phyloP scores from a whole-genome alignment of 2,797 vertebrate species.

The Melanotaenia boesemani region DNA sequence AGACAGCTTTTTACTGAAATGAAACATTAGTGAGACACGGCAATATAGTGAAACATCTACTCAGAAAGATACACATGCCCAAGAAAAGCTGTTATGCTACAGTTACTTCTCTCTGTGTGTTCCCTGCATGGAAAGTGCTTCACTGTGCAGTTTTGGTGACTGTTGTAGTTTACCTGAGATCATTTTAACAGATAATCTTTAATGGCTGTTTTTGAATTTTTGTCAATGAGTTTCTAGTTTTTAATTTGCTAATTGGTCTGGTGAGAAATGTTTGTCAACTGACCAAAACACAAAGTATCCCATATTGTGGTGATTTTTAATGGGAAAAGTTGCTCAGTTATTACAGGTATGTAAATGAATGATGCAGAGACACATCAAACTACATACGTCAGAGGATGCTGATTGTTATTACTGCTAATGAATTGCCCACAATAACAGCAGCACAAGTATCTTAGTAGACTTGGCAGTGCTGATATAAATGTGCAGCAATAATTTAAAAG shows the following conservation, averaged over 20 bases:
- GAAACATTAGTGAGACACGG: slow-evolving; percentile 31
- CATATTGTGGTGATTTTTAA: slow-evolving; percentile 16
- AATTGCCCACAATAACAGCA: not conserved
- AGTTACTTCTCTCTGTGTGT: not conserved
- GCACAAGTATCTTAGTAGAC: not conserved
- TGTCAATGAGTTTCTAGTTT: no score
- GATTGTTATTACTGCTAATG: slow-evolving; percentile 7
- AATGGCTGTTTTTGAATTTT: no score
- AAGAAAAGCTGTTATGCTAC: not conserved
- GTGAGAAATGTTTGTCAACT: slow-evolving; percentile 8
- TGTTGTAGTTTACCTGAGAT: slow-evolving; percentile 7
- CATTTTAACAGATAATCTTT: not conserved
- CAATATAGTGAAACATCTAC: slow-evolving; percentile 39
- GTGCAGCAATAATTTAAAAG: not conserved
- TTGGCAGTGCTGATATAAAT: not conserved
- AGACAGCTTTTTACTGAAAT: slow-evolving; percentile 62
- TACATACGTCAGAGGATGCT: slow-evolving; percentile 49
- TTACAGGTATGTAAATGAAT: slow-evolving; percentile 46
- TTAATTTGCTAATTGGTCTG: not conserved
- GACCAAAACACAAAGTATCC: slow-evolving; percentile 1
- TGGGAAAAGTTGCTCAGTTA: slow-evolving; percentile 66
- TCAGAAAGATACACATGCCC: not conserved
- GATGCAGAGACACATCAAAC: slow-evolving; percentile 42
- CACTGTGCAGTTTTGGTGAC: not conserved
- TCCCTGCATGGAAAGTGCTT: not conserved